Evolutionary conservation across 2,113 vertebrate genomes (phyloP).

Genomic region (Poeciliopsis retropinna): DNA sequence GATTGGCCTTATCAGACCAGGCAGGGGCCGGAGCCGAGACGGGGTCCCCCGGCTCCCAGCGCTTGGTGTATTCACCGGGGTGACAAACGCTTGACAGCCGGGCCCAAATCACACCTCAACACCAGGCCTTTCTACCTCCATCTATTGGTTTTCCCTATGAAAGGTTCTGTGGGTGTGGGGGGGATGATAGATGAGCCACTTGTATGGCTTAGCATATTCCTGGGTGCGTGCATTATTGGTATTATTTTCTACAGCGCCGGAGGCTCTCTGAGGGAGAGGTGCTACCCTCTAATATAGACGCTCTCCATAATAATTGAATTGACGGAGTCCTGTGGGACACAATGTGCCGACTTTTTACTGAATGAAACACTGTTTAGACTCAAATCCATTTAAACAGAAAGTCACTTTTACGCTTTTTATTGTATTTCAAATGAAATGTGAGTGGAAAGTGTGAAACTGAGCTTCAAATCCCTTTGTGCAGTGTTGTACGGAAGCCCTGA

Average conservation of each 20-base stretch:
- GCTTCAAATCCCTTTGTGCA: neutral
- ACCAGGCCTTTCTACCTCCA: conserved; percentile 30
- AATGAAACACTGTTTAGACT: conserved; percentile 36
- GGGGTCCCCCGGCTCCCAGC: conserved; percentile 12
- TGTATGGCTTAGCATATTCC: conserved; percentile 69
- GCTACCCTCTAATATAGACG: conserved; percentile 46
- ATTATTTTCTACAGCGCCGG: conserved; percentile 50
- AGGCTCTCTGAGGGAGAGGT: conserved; percentile 42
- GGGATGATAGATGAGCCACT: conserved; percentile 71
- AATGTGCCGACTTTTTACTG: conserved; percentile 4
- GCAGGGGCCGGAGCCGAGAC: conserved; percentile 45
- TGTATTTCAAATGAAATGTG: neutral
- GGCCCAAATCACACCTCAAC: conserved; percentile 61
- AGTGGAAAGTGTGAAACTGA: neutral
- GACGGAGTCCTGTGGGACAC: conserved; percentile 60
- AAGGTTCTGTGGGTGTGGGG: conserved; percentile 43
- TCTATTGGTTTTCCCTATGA: conserved; percentile 24
- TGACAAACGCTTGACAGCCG: conserved; percentile 66
- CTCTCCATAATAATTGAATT: conserved; percentile 70
- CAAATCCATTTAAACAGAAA: neutral
- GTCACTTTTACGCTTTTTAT: conserved; percentile 1
- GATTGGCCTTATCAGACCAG: conserved; percentile 70
- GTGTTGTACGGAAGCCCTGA: neutral
- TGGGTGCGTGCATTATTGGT: conserved; percentile 52
- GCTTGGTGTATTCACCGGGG: conserved; percentile 38